These are phyloP conservation scores for Amphimallon solstitiale DNA, from an alignment of 2,888 invertebrate species.

Conservation along the genomic window DNA sequence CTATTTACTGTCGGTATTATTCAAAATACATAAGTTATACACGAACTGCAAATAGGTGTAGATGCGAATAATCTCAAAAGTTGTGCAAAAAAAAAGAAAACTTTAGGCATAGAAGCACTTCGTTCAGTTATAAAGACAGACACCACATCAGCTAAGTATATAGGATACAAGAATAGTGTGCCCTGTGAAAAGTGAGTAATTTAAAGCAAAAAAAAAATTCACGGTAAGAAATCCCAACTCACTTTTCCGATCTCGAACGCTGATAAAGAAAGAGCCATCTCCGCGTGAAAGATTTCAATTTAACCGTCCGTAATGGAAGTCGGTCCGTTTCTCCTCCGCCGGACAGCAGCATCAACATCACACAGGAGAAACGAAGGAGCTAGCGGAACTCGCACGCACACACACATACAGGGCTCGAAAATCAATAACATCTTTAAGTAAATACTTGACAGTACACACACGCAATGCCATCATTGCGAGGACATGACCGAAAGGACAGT, in stretches of 20 bases:
- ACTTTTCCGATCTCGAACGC: no score
- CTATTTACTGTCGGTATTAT: no score
- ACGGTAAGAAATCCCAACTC: conserved; percentile 4
- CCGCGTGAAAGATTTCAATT: conserved; percentile 62
- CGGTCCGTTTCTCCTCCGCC: conserved; percentile 30
- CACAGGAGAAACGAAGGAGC: neutral
- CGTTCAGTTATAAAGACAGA: no score
- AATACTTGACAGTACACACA: conserved; percentile 64
- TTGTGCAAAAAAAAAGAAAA: no score
- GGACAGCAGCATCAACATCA: conserved; percentile 38
- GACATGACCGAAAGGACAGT: conserved; percentile 31
- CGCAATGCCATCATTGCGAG: conserved; percentile 59
- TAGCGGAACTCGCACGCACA: neutral
- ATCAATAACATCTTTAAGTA: conserved; percentile 65
- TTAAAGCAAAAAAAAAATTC: neutral
- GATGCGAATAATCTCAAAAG: no score
- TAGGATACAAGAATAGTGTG: no score
- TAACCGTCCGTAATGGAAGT: conserved; percentile 57
- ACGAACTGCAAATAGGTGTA: no score
- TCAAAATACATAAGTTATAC: no score
- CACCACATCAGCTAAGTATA: no score
- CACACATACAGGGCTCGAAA: conserved; percentile 58
- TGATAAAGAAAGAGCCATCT: conserved; percentile 42
- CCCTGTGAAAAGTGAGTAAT: neutral
- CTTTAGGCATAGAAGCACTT: no score